A percentile compares a stretch with the other conserved stretches of the same genome.
These are phyloP conservation scores for Ictalurus punctatus DNA, from an alignment of 2,113 vertebrate species.

Conservation along the genomic window DNA sequence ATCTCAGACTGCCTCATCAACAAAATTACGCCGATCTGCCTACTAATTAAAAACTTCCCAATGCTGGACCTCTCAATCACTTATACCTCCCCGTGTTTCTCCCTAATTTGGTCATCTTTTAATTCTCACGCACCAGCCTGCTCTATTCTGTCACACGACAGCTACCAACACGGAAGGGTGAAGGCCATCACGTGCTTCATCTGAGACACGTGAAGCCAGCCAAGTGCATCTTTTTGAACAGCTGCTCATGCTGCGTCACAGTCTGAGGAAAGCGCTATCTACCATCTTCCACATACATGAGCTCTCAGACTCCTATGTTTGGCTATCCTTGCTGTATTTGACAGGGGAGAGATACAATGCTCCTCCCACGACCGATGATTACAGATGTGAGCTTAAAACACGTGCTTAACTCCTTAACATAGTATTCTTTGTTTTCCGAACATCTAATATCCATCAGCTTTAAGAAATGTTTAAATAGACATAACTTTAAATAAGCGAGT, in stretches of 20 bases:
- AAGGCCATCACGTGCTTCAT: not conserved
- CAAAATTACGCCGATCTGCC: too few relatives aligned
- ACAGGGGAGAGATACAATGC: not conserved
- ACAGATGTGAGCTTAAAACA: not conserved
- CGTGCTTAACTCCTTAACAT: not conserved
- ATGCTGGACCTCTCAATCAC: too few relatives aligned
- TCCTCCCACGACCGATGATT: not conserved
- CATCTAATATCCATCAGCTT: too few relatives aligned
- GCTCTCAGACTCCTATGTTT: not conserved
- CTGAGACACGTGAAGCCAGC: not conserved
- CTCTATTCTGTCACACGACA: not conserved
- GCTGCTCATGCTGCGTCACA: not conserved
- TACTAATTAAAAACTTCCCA: too few relatives aligned
- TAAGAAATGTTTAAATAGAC: too few relatives aligned
- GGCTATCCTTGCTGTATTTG: not conserved
- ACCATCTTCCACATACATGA: not conserved
- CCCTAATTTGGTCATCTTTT: too few relatives aligned
- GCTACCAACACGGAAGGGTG: not conserved
- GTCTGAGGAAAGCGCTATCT: not conserved
- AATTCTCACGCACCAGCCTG: not conserved
- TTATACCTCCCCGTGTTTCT: too few relatives aligned
- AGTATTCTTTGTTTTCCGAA: not conserved
- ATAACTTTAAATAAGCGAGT: not conserved
- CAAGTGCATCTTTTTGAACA: not conserved
- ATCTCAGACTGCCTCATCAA: not conserved